Conservation (phyloP, 30 jellyfish, hydroid and myxozoan species). For the Hydractinia symbiolongicarpus region DNA sequence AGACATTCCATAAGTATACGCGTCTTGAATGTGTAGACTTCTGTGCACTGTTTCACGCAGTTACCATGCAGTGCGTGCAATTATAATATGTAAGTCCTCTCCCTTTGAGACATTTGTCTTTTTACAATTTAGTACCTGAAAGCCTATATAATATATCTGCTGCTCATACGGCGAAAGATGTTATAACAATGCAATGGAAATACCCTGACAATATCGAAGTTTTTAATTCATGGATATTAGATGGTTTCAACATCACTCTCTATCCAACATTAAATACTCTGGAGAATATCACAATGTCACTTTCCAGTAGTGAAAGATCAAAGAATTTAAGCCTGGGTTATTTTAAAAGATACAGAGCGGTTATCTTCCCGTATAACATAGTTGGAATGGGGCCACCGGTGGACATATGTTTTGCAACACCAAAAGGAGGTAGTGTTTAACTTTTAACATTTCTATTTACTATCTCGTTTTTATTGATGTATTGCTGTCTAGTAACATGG, state of each 20-base stretch:
- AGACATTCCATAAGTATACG: no score
- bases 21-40: no score
- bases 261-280: neutral
- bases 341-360: neutral
- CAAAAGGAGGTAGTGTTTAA: neutral
- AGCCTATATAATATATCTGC: neutral
- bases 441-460: neutral
- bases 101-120: no score
- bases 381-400: conserved; percentile 2
- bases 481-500: neutral
- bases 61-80: no score
- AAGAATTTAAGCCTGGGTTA: neutral
- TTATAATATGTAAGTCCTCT: no score
- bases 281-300: neutral
- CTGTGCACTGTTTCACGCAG: no score
- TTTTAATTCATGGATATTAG: conserved; percentile 13
- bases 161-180: neutral
- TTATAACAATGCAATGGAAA: neutral
- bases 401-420: neutral
- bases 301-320: neutral
- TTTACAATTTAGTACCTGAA: neutral
- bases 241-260: neutral
- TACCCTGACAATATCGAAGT: neutral
- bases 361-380: neutral
- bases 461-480: neutral